phyloP scores from a whole-genome alignment of 2,888 invertebrate species.

The Caprella mutica region DNA sequence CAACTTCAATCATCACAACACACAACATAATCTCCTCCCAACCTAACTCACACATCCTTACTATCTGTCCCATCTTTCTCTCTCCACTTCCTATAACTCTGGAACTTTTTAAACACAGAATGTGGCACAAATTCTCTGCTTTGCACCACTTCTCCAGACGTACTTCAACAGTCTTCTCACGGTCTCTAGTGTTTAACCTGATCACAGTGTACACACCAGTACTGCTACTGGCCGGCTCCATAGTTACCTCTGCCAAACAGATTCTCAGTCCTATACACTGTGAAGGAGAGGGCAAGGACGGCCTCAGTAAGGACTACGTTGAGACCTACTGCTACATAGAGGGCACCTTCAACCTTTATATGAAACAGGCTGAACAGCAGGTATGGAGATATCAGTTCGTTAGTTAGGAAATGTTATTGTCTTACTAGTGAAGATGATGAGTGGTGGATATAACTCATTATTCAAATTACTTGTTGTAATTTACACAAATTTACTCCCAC shows the following conservation, averaged over 20 bases:
- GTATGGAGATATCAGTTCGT: no score
- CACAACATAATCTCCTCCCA: neutral
- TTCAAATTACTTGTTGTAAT: no score
- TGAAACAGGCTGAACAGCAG: constrained; percentile 32
- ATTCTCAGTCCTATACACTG: constrained; percentile 33
- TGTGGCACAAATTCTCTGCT: constrained; percentile 34
- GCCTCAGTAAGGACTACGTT: constrained; percentile 33
- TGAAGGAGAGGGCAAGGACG: constrained; percentile 33
- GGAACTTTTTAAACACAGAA: constrained; percentile 16
- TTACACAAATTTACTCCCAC: no score
- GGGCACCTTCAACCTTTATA: constrained; percentile 31
- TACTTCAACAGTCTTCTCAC: constrained; percentile 32
- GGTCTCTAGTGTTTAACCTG: constrained; percentile 31
- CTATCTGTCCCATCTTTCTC: neutral
- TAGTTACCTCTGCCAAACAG: constrained; percentile 33
- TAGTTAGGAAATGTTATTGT: no score
- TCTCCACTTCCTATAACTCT: no score
- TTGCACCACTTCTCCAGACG: constrained; percentile 33
- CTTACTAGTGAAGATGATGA: no score
- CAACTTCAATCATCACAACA: no score
- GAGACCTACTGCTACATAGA: constrained; percentile 34
- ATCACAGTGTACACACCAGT: constrained; percentile 33
- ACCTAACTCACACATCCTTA: neutral
- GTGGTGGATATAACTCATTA: no score
- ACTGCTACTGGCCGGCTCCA: constrained; percentile 32